These are phyloP conservation scores for Apodemia hepburni DNA, from an alignment of 2,888 invertebrate genomes.

Conservation along the genomic window DNA sequence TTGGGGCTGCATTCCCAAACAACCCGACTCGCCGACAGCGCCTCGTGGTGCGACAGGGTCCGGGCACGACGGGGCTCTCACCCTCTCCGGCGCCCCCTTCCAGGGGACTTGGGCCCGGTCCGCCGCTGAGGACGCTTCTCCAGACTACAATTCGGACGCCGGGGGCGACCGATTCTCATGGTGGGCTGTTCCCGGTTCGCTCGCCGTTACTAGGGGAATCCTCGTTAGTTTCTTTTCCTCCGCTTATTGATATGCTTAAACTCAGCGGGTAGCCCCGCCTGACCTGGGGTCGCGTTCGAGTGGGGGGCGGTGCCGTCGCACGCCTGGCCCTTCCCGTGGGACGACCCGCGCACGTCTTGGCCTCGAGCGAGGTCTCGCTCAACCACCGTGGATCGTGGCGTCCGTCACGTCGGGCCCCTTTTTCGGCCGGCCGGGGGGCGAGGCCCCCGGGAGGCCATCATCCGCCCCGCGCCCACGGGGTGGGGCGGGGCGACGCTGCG, in stretches of 20 bases:
- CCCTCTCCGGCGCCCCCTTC: constrained; percentile 75
- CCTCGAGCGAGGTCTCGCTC: not conserved
- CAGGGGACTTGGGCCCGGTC: constrained; percentile 68
- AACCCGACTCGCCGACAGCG: constrained; percentile 67
- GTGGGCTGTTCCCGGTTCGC: constrained; percentile 80
- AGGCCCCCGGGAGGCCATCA: constrained; percentile 8
- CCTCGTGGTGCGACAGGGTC: constrained; percentile 39
- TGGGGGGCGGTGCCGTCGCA: constrained; percentile 25
- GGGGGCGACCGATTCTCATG: constrained; percentile 70
- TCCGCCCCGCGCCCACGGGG: not conserved
- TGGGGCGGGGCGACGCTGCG: too few species aligned
- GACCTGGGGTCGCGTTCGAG: constrained; percentile 18
- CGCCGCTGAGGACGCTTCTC: constrained; percentile 53
- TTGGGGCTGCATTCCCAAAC: constrained; percentile 80
- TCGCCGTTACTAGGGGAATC: constrained; percentile 55
- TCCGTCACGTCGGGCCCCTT: constrained; percentile 34
- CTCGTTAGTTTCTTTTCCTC: constrained; percentile 80
- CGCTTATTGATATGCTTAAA: constrained; percentile 86
- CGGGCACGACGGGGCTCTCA: constrained; percentile 73
- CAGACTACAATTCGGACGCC: constrained; percentile 76
- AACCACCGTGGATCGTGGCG: constrained; percentile 37
- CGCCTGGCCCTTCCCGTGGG: too few species aligned
- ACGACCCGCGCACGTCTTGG: not conserved
- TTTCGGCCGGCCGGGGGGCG: constrained; percentile 24
- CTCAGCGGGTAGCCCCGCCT: constrained; percentile 43